Evolutionary conservation across 2,888 invertebrate genomes (phyloP).

Genomic region (Dicyrtomina minuta): DNA sequence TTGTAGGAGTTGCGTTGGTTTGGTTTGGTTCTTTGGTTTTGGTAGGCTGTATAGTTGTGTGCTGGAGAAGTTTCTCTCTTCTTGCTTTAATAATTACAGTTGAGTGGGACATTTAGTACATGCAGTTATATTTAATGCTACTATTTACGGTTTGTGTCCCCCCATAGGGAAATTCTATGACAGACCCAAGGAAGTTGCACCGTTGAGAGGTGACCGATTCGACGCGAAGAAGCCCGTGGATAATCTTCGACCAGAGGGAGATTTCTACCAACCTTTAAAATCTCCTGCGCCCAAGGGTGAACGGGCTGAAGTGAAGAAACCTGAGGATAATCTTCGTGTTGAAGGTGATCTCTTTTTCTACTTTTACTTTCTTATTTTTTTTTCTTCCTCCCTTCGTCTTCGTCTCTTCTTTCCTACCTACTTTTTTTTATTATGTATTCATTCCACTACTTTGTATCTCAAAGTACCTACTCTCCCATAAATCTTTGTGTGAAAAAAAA

Average conservation of each 20-base stretch:
- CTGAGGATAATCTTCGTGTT: slow-evolving; percentile 59
- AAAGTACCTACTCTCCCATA: background rate
- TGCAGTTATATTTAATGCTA: slow-evolving; percentile 16
- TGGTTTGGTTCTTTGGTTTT: too few species aligned
- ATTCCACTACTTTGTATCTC: background rate
- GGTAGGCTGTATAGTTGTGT: too few species aligned
- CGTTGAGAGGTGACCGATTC: slow-evolving; percentile 58
- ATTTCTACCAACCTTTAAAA: slow-evolving; percentile 24
- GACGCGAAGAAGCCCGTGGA: slow-evolving; percentile 61
- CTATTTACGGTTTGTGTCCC: background rate
- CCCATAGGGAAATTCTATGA: slow-evolving; percentile 61
- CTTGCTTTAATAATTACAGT: slow-evolving; percentile 13
- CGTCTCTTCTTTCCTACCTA: background rate
- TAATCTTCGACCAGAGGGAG: slow-evolving; percentile 64
- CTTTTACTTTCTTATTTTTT: background rate
- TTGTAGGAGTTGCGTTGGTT: too few species aligned
- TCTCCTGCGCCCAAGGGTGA: slow-evolving; percentile 33
- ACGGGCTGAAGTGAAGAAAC: slow-evolving; percentile 56
- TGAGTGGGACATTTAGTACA: slow-evolving; percentile 14
- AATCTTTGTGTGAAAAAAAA: background rate
- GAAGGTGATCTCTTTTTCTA: slow-evolving; percentile 31
- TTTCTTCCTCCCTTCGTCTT: background rate
- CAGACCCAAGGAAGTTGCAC: slow-evolving; percentile 58
- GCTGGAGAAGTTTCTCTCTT: slow-evolving; percentile 7
- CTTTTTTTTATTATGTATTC: background rate